Evolutionary conservation across 2,888 invertebrate species (phyloP).

Genomic region (Aquatica leii): DNA sequence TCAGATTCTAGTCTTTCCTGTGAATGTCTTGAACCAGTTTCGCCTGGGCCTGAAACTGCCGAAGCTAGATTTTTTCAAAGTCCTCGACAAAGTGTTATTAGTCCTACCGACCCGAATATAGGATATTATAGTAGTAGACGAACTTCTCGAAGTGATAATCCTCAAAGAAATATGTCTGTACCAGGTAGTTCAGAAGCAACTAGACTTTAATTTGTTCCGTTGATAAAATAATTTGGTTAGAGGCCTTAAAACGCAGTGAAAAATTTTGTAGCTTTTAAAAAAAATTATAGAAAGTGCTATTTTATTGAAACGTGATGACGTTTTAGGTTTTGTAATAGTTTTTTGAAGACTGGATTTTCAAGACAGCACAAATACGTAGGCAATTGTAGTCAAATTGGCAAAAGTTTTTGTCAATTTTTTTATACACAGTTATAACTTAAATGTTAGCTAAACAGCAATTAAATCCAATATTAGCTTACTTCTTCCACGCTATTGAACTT

Average conservation of each 20-base stretch:
- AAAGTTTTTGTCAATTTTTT: too few species aligned
- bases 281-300: too few species aligned
- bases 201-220: constrained; percentile 64
- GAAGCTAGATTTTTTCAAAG: constrained; percentile 57
- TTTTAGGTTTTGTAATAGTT: not conserved
- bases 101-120: constrained; percentile 59
- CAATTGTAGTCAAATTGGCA: too few species aligned
- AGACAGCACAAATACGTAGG: too few species aligned
- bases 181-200: constrained; percentile 75
- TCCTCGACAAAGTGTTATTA: constrained; percentile 56
- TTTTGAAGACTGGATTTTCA: too few species aligned
- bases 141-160: constrained; percentile 60
- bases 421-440: too few species aligned
- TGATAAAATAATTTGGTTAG: constrained; percentile 17
- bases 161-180: constrained; percentile 60
- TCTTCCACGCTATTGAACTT: too few species aligned
- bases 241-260: constrained; percentile 23
- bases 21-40: constrained; percentile 68
- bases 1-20: constrained; percentile 76
- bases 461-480: too few species aligned
- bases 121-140: constrained; percentile 59
- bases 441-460: too few species aligned
- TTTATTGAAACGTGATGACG: not conserved
- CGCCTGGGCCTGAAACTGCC: constrained; percentile 49
- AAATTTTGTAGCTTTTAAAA: constrained; percentile 1